Conservation (phyloP, 2,888 invertebrate species). For the Tetropium fuscum region DNA sequence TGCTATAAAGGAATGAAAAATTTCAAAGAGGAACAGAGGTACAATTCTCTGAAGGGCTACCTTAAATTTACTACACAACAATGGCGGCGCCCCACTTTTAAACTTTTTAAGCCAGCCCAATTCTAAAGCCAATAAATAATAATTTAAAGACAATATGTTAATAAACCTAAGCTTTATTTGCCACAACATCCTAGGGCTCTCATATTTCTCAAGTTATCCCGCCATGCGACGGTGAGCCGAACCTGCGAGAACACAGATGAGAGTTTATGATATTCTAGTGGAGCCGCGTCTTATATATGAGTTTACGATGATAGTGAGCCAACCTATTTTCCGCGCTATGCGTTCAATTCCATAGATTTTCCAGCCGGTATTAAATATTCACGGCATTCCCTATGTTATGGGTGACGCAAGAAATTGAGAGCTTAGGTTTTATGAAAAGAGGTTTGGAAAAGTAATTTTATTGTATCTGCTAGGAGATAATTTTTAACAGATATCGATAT, state of each 20-base stretch:
- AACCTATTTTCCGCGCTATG: slow-evolving; percentile 40
- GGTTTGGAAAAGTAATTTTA: no score
- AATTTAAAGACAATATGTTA: background rate
- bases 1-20: background rate
- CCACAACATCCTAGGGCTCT: slow-evolving; percentile 3
- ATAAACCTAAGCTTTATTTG: slow-evolving; percentile 5
- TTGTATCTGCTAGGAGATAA: no score
- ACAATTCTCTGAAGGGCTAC: no score
- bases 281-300: slow-evolving; percentile 28
- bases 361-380: slow-evolving; percentile 33
- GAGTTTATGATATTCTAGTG: slow-evolving; percentile 32
- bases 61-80: no score
- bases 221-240: slow-evolving; percentile 31
- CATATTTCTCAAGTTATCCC: slow-evolving; percentile 14
- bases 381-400: slow-evolving; percentile 2
- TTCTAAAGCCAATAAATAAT: background rate
- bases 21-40: no score
- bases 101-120: background rate
- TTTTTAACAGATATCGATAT: no score
- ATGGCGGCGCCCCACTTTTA: no score
- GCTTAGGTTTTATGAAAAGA: no score
- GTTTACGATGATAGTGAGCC: slow-evolving; percentile 35
- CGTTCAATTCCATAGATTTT: slow-evolving; percentile 40
- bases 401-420: background rate
- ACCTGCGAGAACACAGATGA: slow-evolving; percentile 39